phyloP scores from a whole-genome alignment of 2,797 vertebrate species.

The Rhinogobio ventralis region DNA sequence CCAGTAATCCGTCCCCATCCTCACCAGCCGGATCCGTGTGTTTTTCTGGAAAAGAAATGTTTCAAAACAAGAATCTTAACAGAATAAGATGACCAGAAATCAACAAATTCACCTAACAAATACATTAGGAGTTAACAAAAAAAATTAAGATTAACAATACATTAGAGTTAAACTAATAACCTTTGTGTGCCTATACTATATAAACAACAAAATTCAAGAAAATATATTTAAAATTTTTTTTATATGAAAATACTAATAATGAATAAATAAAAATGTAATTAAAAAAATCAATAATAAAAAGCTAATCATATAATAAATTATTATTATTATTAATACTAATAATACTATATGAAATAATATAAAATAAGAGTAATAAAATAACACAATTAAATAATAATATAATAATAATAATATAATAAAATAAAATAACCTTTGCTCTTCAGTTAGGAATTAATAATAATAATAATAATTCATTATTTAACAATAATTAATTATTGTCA shows the following conservation, averaged over 20 bases:
- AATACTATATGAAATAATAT: no score
- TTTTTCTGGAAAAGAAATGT: no score
- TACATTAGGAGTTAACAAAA: neutral
- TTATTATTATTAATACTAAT: no score
- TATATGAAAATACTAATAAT: neutral
- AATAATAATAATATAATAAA: no score
- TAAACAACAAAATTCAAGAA: neutral
- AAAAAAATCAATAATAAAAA: neutral
- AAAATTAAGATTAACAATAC: neutral
- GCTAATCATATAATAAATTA: neutral
- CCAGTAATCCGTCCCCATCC: constrained; percentile 20
- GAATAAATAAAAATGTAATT: neutral
- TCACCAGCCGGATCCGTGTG: neutral
- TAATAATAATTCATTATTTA: no score
- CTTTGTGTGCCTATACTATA: neutral
- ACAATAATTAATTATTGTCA: no score
- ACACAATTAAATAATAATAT: no score
- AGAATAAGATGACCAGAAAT: neutral
- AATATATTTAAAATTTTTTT: neutral
- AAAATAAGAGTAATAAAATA: no score
- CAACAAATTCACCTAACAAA: neutral
- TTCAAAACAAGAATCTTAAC: neutral
- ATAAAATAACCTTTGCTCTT: no score
- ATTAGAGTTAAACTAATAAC: neutral
- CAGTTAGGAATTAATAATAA: no score